Percentiles rank a stretch among this genome's conserved stretches.
Evolutionary conservation across 2,797 vertebrate genomes (phyloP).

Genomic region (Cirrhinus molitorella): DNA sequence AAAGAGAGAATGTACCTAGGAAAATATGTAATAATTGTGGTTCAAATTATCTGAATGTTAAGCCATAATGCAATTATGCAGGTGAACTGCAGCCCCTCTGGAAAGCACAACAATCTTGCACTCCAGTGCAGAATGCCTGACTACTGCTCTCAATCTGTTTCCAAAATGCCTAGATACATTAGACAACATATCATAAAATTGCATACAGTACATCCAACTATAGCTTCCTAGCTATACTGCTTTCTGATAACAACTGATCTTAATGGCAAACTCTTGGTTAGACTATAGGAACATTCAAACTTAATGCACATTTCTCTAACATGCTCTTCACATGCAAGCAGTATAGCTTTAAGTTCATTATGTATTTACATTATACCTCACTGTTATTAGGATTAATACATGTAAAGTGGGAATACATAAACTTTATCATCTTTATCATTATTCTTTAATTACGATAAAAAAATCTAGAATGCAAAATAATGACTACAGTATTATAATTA

Average conservation of each 20-base stretch:
- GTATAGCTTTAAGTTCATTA: not conserved
- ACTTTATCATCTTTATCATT: not conserved
- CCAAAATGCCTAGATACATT: not conserved
- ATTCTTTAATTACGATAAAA: not conserved
- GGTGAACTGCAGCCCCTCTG: not conserved
- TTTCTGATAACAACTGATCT: not conserved
- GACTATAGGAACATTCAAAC: not conserved
- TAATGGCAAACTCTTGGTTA: not conserved
- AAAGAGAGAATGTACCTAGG: not conserved
- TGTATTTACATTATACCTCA: not conserved
- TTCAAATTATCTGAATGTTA: not conserved
- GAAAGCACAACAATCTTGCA: not conserved
- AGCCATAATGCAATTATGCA: not conserved
- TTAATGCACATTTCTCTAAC: not conserved
- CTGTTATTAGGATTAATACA: not conserved
- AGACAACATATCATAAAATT: not conserved
- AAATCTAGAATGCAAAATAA: not conserved
- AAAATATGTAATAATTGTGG: not conserved
- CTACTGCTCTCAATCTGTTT: not conserved
- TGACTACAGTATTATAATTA: not conserved
- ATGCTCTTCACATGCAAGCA: not conserved
- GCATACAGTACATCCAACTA: not conserved
- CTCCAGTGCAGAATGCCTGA: not conserved
- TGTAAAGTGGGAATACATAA: not conserved
- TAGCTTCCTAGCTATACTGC: not conserved